Evolutionary conservation across 2,113 vertebrate species (phyloP).

Genomic region (Zapornia atra): DNA sequence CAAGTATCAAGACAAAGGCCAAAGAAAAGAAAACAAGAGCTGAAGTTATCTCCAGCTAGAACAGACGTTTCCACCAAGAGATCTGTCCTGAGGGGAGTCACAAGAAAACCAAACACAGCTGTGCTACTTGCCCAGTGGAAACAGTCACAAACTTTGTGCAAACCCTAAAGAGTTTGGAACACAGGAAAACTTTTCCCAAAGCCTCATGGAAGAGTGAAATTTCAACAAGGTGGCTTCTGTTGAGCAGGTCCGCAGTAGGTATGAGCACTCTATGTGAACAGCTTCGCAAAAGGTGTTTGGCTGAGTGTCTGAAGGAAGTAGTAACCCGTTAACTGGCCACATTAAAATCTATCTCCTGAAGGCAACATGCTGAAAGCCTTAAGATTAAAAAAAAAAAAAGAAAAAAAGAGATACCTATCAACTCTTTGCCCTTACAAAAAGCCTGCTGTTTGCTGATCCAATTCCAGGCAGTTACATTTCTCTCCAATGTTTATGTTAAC

Average conservation of each 20-base stretch:
- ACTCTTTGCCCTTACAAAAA: neutral
- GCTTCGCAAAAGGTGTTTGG: neutral
- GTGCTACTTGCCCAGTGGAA: neutral
- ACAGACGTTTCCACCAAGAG: neutral
- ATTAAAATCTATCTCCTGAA: neutral
- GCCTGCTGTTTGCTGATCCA: neutral
- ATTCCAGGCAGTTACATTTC: neutral
- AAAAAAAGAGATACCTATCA: neutral
- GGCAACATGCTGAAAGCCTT: neutral
- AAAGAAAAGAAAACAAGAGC: neutral
- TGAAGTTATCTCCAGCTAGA: neutral
- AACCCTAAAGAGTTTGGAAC: neutral
- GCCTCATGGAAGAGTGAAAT: neutral
- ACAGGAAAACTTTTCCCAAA: neutral
- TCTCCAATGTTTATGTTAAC: neutral
- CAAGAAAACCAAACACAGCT: neutral
- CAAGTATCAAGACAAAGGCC: neutral
- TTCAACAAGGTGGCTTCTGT: neutral
- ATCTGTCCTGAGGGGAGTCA: neutral
- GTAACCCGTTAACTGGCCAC: neutral
- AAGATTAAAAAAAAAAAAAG: neutral
- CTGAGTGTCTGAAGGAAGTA: neutral
- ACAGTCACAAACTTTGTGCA: neutral
- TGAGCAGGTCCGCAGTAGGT: neutral
- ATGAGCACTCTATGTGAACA: neutral